These are phyloP conservation scores for Ellobium chinense DNA, from an alignment of 2,888 invertebrate species.

Conservation along the genomic window DNA sequence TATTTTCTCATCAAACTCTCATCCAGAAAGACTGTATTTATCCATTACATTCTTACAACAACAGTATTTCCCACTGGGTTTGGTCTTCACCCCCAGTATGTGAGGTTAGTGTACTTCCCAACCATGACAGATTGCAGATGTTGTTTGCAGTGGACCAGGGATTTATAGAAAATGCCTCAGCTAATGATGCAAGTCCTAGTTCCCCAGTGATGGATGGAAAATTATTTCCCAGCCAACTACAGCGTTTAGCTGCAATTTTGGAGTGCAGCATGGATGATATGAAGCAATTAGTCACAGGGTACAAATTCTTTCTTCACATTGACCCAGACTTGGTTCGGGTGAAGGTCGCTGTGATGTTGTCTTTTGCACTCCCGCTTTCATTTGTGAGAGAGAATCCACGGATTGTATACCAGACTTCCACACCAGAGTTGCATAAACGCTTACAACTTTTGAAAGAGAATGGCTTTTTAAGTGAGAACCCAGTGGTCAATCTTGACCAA, in stretches of 20 bases:
- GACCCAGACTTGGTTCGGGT: background rate
- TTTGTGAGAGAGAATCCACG: conserved; percentile 9
- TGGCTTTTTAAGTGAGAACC: conserved; percentile 1
- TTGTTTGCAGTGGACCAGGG: too few species aligned
- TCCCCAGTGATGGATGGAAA: too few species aligned
- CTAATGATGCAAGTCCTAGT: too few species aligned
- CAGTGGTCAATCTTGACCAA: background rate
- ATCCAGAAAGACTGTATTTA: too few species aligned
- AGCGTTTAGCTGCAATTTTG: background rate
- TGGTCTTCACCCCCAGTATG: too few species aligned
- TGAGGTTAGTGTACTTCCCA: too few species aligned
- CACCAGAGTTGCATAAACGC: conserved; percentile 6
- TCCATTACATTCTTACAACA: too few species aligned
- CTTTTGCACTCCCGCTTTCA: background rate
- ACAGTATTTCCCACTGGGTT: too few species aligned
- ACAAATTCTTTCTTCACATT: conserved; percentile 22
- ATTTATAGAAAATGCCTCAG: too few species aligned
- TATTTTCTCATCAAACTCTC: too few species aligned
- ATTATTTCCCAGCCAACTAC: background rate
- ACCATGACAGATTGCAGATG: too few species aligned
- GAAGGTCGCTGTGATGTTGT: conserved; percentile 11
- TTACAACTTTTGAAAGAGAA: conserved; percentile 10
- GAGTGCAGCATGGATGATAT: conserved; percentile 11
- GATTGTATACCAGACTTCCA: conserved; percentile 29
- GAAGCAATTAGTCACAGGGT: background rate